Conservation (phyloP, 2,888 invertebrate species). For the Pandemis corylana region DNA sequence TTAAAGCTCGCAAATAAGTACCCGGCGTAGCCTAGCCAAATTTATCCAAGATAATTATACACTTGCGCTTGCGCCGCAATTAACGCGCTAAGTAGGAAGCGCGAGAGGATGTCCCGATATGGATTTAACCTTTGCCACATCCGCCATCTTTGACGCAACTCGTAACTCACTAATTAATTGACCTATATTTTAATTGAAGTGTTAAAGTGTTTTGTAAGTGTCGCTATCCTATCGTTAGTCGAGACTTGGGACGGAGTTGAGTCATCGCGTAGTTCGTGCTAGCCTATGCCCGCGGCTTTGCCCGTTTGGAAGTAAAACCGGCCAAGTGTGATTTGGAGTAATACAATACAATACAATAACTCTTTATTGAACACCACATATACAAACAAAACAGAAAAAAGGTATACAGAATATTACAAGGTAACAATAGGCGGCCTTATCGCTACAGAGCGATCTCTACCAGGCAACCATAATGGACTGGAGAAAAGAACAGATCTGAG, state of each 20-base stretch:
- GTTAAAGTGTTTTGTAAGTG: slow-evolving; percentile 33
- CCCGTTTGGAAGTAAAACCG: too few species aligned
- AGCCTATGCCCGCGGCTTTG: too few species aligned
- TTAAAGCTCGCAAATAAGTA: background rate
- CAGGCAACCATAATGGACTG: too few species aligned
- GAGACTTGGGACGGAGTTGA: background rate
- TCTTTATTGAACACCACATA: too few species aligned
- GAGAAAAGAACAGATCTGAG: too few species aligned
- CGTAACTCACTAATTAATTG: slow-evolving; percentile 17
- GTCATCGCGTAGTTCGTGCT: too few species aligned
- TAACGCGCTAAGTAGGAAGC: slow-evolving; percentile 37
- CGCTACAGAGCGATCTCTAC: too few species aligned
- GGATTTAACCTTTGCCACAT: slow-evolving; percentile 42
- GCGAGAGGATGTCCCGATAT: slow-evolving; percentile 40
- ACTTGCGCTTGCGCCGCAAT: slow-evolving; percentile 32
- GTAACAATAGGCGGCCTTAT: too few species aligned
- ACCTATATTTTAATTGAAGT: slow-evolving; percentile 41
- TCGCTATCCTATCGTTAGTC: slow-evolving; percentile 29
- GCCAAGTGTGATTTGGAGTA: too few species aligned
- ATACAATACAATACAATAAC: too few species aligned
- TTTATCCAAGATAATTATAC: slow-evolving; percentile 41
- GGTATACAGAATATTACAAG: too few species aligned
- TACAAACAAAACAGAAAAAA: too few species aligned
- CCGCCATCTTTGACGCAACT: slow-evolving; percentile 40
- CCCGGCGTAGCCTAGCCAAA: slow-evolving; percentile 24